Evolutionary conservation across 2,113 vertebrate species (phyloP).

Genomic region (Junco hyemalis): DNA sequence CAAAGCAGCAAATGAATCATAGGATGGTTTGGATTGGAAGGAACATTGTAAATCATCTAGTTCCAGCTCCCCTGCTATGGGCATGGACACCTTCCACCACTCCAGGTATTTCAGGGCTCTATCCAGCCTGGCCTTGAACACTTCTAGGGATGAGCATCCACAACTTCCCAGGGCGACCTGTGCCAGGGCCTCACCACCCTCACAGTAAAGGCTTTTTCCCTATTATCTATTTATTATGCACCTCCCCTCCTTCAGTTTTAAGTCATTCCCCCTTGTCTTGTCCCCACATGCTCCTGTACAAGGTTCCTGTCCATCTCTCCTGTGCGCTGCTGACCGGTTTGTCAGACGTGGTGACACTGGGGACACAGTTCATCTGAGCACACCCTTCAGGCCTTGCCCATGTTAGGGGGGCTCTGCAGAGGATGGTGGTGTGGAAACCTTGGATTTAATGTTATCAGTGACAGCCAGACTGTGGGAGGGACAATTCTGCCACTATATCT

Average conservation of each 20-base stretch:
- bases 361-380: background rate
- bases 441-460: background rate
- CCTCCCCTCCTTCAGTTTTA: background rate
- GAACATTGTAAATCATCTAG: no score
- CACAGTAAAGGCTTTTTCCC: background rate
- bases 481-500: background rate
- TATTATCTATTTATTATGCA: background rate
- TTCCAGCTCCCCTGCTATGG: background rate
- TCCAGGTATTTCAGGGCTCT: background rate
- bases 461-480: background rate
- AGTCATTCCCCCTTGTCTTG: background rate
- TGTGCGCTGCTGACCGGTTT: background rate
- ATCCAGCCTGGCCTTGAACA: background rate
- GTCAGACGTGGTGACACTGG: background rate
- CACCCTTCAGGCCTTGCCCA: accelerated
- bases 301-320: background rate
- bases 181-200: background rate
- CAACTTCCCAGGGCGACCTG: background rate
- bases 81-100: background rate
- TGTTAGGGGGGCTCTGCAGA: background rate
- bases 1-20: background rate
- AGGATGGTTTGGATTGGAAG: background rate
- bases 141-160: background rate
- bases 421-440: accelerated
- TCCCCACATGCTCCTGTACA: background rate